Percentiles rank a stretch among this genome's conserved stretches.
These are phyloP conservation scores for Furcula furcula DNA, from an alignment of 2,888 invertebrate genomes.

Conservation along the genomic window DNA sequence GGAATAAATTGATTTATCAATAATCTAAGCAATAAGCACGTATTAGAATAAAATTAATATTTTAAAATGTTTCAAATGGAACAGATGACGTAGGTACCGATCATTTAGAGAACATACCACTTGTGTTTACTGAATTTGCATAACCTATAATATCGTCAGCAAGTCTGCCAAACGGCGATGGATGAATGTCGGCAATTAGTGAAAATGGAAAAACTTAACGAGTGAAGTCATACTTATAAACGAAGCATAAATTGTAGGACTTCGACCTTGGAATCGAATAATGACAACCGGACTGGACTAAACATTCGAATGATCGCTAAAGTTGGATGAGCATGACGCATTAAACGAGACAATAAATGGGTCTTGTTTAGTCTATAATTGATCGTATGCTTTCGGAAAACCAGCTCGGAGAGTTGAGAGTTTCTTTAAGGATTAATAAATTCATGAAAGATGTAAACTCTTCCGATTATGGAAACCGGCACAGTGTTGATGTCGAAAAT, in stretches of 20 bases:
- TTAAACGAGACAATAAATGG: slow-evolving; percentile 16
- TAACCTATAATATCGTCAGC: slow-evolving; percentile 6
- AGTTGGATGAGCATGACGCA: slow-evolving; percentile 41
- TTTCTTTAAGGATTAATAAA: neutral
- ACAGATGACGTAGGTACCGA: slow-evolving; percentile 1
- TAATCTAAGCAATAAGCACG: too few relatives aligned
- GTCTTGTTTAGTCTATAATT: slow-evolving; percentile 18
- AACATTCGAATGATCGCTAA: slow-evolving; percentile 36
- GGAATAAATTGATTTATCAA: too few relatives aligned
- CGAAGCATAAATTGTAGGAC: slow-evolving; percentile 28
- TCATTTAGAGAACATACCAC: slow-evolving; percentile 7
- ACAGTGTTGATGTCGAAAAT: neutral
- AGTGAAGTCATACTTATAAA: slow-evolving; percentile 51
- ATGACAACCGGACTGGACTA: slow-evolving; percentile 38
- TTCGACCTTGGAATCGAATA: slow-evolving; percentile 37
- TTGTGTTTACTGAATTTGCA: slow-evolving; percentile 18
- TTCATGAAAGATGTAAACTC: neutral
- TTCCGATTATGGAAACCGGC: neutral
- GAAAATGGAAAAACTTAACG: slow-evolving; percentile 36
- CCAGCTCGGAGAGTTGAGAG: slow-evolving; percentile 5
- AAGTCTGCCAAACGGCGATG: slow-evolving; percentile 3
- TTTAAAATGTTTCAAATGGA: slow-evolving; percentile 5
- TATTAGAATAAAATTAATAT: slow-evolving; percentile 3
- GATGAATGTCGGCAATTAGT: slow-evolving; percentile 31
- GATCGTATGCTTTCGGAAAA: slow-evolving; percentile 6